Evolutionary conservation across 2,797 vertebrate species (phyloP).

Genomic region (Siniperca obscura): DNA sequence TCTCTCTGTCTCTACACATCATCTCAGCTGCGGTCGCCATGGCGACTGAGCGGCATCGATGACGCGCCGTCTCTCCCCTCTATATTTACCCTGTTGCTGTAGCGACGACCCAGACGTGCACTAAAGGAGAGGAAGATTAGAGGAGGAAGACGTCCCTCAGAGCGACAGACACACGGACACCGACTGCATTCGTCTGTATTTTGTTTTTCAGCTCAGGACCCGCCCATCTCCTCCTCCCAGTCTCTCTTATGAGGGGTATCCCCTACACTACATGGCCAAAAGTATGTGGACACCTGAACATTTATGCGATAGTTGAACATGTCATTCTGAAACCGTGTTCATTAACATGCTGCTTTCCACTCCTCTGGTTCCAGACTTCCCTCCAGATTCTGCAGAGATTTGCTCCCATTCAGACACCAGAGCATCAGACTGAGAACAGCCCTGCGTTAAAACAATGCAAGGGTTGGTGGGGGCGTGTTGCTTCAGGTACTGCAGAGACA

Average conservation of each 20-base stretch:
- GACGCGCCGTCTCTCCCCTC: slow-evolving; percentile 71
- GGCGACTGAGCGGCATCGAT: slow-evolving; percentile 56
- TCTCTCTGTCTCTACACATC: slow-evolving; percentile 50
- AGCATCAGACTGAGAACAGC: neutral
- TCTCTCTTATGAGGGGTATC: neutral
- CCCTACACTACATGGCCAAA: neutral
- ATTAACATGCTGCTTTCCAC: no score
- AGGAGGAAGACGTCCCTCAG: neutral
- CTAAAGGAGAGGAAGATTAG: slow-evolving; percentile 29
- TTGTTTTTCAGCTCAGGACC: neutral
- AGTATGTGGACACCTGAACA: neutral
- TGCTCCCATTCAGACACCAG: neutral
- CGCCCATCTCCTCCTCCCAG: neutral
- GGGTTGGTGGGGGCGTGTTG: no score
- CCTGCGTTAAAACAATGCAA: no score
- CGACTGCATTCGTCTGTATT: neutral
- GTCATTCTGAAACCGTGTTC: neutral
- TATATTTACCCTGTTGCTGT: slow-evolving; percentile 81
- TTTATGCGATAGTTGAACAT: no score
- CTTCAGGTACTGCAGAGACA: no score
- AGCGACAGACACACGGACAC: neutral
- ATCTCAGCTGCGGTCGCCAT: slow-evolving; percentile 47
- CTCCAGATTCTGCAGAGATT: neutral
- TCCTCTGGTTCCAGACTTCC: neutral
- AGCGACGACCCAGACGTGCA: slow-evolving; percentile 58